Base-by-base conservation (phyloP, 2,797 vertebrate species). In the Pseudotriccus pelzelni region DNA sequence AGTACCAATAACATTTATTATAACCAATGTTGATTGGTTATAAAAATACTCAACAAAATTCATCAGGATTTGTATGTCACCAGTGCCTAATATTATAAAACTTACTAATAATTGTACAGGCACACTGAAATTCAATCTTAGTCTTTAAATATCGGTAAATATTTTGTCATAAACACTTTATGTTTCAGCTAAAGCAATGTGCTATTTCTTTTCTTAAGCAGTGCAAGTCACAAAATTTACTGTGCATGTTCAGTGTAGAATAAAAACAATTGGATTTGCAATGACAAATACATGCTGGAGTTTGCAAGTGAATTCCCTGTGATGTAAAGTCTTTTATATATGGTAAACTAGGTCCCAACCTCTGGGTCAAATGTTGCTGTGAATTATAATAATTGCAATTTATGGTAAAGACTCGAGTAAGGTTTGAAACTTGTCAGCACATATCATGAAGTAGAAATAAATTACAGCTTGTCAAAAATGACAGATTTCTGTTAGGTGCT, bases 401-500 rank as follows among this genome's bases (percentile, higher is more conserved):
- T 98, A 95, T 96, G 92, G 95, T 98, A 98, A 98, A 98, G 98
- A 97, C 96, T 95, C 95, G 90, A 98, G 95, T 94, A 96, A 98
- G 97, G 95, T 98, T 98, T 98, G 97, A 98, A 98, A 98, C 73
- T 97, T 98, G 98, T 98, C 98, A 60, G 97, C 98, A 97, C 96
- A 93, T 97, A 97, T 97, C 96, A 97, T 95, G 96, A 97, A 97
- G 96, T 90, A 96, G 97, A 98, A 97, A 98, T 98, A 98, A 98
- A 99, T 98, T 98, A 98, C 94, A 98, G 95, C 98, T 98, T 98
- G 98, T 98, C 98, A 98, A 97, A 98, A 98, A 97, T 98, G 98
- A 98, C 98, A 98, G 97, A 98, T 98, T 98, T 98, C 96, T 98
- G 97, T 98, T 98, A 98, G 98, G 97, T 98, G 96, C 97, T 98